A percentile compares a stretch with the other conserved stretches of the same genome.
Conservation (phyloP, 2,888 invertebrate genomes). For the Coelopa pilipes region DNA sequence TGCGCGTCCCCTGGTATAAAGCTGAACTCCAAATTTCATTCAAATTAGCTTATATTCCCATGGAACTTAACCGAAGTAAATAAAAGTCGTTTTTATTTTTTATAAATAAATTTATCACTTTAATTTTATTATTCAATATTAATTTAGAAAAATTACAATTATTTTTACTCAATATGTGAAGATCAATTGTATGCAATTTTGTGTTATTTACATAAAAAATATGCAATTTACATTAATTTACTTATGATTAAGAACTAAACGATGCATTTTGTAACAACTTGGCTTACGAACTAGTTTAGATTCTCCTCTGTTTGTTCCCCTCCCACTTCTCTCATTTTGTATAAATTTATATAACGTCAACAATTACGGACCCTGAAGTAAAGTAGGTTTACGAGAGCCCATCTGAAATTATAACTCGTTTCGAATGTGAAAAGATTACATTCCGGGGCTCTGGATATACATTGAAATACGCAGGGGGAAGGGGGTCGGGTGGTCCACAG, state of each 20-base stretch:
- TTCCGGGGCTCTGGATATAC: neutral
- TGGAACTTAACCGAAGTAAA: too few species aligned
- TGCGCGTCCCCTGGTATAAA: too few species aligned
- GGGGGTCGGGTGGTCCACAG: neutral
- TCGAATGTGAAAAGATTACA: neutral
- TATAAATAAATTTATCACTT: slow-evolving; percentile 36
- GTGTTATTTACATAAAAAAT: slow-evolving; percentile 40
- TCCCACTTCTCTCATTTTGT: slow-evolving; percentile 16
- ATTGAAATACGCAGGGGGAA: slow-evolving; percentile 8
- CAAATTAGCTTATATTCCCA: too few species aligned
- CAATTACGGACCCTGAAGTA: slow-evolving; percentile 14
- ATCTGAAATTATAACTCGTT: neutral
- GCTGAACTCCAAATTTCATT: too few species aligned
- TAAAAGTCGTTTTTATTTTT: too few species aligned
- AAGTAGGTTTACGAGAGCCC: too few species aligned
- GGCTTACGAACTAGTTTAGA: slow-evolving; percentile 37
- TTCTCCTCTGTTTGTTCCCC: slow-evolving; percentile 10
- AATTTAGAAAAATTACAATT: slow-evolving; percentile 52
- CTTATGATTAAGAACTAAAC: slow-evolving; percentile 31
- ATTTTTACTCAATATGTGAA: slow-evolving; percentile 54
- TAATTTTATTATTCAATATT: slow-evolving; percentile 43
- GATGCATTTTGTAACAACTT: slow-evolving; percentile 36
- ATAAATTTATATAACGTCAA: slow-evolving; percentile 37
- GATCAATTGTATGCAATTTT: slow-evolving; percentile 44
- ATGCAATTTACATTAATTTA: slow-evolving; percentile 34